These are phyloP conservation scores for Condylostylus longicornis DNA, from an alignment of 1,140 invertebrate genomes.

Conservation along the genomic window DNA sequence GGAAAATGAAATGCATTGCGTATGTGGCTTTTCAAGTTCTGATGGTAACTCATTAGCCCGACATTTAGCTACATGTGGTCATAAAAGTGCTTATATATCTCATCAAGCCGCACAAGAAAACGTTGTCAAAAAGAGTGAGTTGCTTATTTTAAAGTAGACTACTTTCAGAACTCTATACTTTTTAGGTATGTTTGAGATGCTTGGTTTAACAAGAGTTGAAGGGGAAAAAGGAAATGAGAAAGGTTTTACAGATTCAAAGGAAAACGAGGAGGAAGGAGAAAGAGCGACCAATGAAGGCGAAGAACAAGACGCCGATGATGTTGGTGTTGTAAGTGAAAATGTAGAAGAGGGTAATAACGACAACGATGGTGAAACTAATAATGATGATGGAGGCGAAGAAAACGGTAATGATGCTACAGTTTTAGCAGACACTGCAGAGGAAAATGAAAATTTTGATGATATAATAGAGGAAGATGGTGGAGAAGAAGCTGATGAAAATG, in stretches of 20 bases:
- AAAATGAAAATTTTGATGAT: background rate
- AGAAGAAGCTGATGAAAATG: too few relatives aligned
- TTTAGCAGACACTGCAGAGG: background rate
- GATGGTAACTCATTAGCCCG: conserved; percentile 51
- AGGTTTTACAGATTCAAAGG: too few relatives aligned
- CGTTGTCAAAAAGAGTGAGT: conserved; percentile 34
- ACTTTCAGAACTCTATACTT: too few relatives aligned
- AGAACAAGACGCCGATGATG: too few relatives aligned
- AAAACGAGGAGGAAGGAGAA: too few relatives aligned
- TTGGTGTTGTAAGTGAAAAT: background rate
- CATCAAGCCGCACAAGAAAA: conserved; percentile 41
- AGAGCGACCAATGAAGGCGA: too few relatives aligned
- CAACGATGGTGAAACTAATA: background rate
- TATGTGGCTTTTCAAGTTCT: conserved; percentile 52
- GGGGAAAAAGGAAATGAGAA: conserved; percentile 23
- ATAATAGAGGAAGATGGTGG: background rate
- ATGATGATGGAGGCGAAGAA: conserved; percentile 15
- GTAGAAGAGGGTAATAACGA: background rate
- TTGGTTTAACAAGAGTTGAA: conserved; percentile 35
- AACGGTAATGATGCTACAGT: conserved; percentile 3
- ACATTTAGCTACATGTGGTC: conserved; percentile 44
- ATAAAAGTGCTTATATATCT: conserved; percentile 44
- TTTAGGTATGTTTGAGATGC: conserved; percentile 40
- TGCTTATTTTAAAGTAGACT: too few relatives aligned
- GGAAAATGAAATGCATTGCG: conserved; percentile 48